These are phyloP conservation scores for Xestia sexstrigata DNA, from an alignment of 2,888 invertebrate genomes.

Conservation along the genomic window DNA sequence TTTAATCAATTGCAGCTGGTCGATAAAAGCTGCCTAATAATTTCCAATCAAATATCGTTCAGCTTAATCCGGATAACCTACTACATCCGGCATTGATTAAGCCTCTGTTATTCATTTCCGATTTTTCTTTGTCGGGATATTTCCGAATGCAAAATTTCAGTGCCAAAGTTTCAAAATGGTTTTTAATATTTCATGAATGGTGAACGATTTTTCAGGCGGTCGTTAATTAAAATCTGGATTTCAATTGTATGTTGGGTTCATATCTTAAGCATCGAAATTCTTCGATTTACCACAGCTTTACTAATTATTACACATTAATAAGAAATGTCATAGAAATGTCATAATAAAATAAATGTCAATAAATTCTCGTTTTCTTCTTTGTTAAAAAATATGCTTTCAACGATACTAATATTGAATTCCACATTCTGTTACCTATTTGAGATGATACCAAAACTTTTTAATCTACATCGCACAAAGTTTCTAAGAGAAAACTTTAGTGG, in stretches of 20 bases:
- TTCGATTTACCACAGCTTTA: background rate
- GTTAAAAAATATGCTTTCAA: background rate
- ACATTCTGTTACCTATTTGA: slow-evolving; percentile 6
- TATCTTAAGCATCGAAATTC: background rate
- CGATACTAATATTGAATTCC: background rate
- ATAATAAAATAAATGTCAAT: background rate
- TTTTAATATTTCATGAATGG: slow-evolving; percentile 54
- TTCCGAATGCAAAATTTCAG: slow-evolving; percentile 42
- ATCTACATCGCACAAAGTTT: slow-evolving; percentile 13
- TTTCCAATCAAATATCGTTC: slow-evolving; percentile 3
- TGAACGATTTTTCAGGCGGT: slow-evolving; percentile 36
- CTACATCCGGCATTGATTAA: slow-evolving; percentile 49
- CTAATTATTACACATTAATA: background rate
- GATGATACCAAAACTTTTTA: slow-evolving; percentile 15
- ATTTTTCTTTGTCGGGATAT: slow-evolving; percentile 50
- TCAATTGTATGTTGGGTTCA: slow-evolving; percentile 9
- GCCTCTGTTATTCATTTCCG: slow-evolving; percentile 60
- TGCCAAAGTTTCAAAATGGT: slow-evolving; percentile 45
- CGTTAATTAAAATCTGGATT: slow-evolving; percentile 48
- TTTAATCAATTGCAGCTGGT: background rate
- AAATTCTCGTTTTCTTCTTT: background rate
- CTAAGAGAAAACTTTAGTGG: slow-evolving; percentile 15
- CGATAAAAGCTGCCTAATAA: background rate
- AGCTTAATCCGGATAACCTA: slow-evolving; percentile 25
- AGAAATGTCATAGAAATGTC: background rate